Conservation (phyloP, 2,113 vertebrate species). For the Hippotragus niger region DNA sequence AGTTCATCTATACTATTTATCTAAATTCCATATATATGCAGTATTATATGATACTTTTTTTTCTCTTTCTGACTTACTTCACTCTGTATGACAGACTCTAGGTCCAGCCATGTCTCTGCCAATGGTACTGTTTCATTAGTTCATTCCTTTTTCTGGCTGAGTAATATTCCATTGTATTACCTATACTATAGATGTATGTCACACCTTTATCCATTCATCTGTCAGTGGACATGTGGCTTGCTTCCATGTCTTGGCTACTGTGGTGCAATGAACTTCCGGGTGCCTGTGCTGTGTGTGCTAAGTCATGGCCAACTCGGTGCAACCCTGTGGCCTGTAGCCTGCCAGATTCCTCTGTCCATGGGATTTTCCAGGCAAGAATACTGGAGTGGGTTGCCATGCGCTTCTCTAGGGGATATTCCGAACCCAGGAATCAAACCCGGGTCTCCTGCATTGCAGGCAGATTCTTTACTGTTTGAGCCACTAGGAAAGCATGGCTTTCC, state of each 20-base stretch:
- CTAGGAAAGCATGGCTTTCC: neutral
- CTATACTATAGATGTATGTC: neutral
- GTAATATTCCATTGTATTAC: neutral
- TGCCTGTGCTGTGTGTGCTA: neutral
- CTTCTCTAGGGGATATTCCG: neutral
- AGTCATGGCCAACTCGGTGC: neutral
- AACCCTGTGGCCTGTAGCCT: neutral
- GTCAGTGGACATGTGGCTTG: neutral
- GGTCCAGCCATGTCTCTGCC: neutral
- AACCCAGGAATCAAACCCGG: neutral
- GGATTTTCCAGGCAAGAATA: neutral
- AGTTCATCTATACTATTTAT: neutral
- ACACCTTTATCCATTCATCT: neutral
- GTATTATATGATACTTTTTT: neutral
- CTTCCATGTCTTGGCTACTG: neutral
- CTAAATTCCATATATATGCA: neutral
- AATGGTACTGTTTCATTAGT: neutral
- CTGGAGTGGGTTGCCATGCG: neutral
- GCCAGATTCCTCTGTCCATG: neutral
- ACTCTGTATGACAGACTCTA: neutral
- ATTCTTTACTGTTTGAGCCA: neutral
- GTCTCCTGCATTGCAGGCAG: neutral
- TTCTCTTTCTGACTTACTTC: neutral
- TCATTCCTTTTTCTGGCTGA: neutral
- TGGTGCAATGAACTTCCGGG: neutral